Conservation (phyloP, 2,113 vertebrate genomes). For the Balaenoptera acutorostrata region DNA sequence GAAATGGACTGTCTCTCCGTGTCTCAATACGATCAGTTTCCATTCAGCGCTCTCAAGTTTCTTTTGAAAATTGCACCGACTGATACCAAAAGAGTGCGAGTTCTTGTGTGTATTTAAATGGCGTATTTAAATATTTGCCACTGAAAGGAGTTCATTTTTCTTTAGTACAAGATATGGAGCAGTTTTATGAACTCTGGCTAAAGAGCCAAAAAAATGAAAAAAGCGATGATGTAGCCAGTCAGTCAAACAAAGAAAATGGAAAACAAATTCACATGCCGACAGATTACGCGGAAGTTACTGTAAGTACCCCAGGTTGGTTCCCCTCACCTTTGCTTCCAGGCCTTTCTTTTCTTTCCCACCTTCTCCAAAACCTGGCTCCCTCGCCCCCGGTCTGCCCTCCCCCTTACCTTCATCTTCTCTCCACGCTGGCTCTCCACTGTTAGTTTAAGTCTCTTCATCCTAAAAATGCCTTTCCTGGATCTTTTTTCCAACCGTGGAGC, state of each 20-base stretch:
- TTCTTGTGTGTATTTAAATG: constrained; percentile 3
- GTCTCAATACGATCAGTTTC: neutral
- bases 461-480: neutral
- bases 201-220: constrained; percentile 92
- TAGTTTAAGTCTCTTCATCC: neutral
- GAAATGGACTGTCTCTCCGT: neutral
- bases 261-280: constrained; percentile 98
- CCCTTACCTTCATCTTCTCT: neutral
- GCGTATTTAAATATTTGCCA: constrained; percentile 37
- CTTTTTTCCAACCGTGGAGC: neutral
- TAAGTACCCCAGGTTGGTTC: constrained; percentile 72
- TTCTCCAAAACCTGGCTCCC: neutral
- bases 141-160: constrained; percentile 72
- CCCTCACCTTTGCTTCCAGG: neutral
- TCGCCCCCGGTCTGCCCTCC: neutral
- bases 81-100: neutral
- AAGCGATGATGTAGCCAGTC: constrained; percentile 86
- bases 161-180: constrained; percentile 97
- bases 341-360: neutral
- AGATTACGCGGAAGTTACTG: constrained; percentile 96
- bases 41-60: neutral
- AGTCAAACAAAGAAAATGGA: constrained; percentile 88
- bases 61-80: neutral
- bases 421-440: neutral
- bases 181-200: constrained; percentile 96